Conservation (phyloP, 2,797 vertebrate species). For the Onychomys arenicola region DNA sequence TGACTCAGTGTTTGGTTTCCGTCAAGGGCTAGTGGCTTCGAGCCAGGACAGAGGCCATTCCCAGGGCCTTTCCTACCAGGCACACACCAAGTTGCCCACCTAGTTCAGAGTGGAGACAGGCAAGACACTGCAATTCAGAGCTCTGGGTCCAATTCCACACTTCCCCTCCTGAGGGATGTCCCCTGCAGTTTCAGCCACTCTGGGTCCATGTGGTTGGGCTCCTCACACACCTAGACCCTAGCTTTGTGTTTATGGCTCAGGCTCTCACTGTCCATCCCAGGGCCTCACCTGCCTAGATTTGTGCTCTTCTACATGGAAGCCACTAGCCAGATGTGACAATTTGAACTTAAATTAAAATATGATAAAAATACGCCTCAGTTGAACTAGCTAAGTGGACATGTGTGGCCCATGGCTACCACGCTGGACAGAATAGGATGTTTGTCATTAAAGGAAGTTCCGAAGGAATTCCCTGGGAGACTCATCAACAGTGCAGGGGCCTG, state of each 20-base stretch:
- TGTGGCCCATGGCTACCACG: background rate
- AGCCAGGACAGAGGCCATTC: background rate
- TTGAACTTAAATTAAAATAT: constrained; percentile 53
- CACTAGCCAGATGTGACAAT: background rate
- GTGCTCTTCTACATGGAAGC: background rate
- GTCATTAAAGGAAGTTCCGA: background rate
- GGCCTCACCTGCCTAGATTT: background rate
- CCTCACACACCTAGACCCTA: no score
- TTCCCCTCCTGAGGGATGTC: background rate
- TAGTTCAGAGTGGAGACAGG: background rate
- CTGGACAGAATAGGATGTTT: background rate
- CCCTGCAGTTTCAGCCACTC: background rate
- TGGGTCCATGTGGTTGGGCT: background rate
- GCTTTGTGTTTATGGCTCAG: background rate
- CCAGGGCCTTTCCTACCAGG: background rate
- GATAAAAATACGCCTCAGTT: constrained; percentile 42
- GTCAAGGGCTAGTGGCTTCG: background rate
- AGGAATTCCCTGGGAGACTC: background rate
- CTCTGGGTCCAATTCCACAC: background rate
- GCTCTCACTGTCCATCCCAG: background rate
- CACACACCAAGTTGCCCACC: background rate
- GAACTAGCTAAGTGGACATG: background rate
- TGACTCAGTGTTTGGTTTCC: background rate
- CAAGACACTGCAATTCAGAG: background rate
- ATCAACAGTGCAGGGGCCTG: background rate